phyloP scores from a whole-genome alignment of 2,888 invertebrate genomes.

The Muscina levida region DNA sequence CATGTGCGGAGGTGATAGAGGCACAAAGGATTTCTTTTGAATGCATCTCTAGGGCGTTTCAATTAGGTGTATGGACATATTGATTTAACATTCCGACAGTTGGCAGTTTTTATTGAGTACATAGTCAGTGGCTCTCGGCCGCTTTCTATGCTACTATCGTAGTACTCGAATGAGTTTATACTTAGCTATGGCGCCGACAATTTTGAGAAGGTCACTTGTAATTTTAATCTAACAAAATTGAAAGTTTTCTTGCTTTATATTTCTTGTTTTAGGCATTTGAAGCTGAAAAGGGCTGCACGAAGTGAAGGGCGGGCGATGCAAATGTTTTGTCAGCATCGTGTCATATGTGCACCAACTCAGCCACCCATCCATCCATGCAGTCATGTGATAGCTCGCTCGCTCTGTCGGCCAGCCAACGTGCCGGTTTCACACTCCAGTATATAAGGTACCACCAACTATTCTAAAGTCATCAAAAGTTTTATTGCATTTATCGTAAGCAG shows the following conservation, averaged over 20 bases:
- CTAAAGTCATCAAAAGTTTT: constrained; percentile 67
- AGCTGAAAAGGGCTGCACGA: constrained; percentile 45
- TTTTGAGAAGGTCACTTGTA: constrained; percentile 73
- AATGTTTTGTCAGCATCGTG: constrained; percentile 44
- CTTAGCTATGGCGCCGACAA: neutral
- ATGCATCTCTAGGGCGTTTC: neutral
- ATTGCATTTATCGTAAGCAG: constrained; percentile 64
- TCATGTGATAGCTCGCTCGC: neutral
- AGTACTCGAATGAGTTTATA: no score
- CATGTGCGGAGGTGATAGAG: neutral
- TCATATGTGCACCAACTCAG: neutral
- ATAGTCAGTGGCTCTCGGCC: no score
- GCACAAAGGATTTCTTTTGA: neutral
- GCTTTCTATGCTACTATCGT: no score
- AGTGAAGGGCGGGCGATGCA: constrained; percentile 52
- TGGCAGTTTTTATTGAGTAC: no score
- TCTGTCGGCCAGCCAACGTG: constrained; percentile 1
- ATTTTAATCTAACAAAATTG: constrained; percentile 75
- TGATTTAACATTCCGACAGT: neutral
- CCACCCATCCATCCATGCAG: neutral
- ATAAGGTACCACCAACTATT: constrained; percentile 55
- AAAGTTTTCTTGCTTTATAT: constrained; percentile 69
- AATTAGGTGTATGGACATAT: neutral
- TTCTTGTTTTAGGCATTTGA: constrained; percentile 31
- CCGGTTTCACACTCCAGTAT: constrained; percentile 33